Evolutionary conservation across 1,140 invertebrate genomes (phyloP), one percentile per base, ranked within the genome.

Genomic region (Drosophila rhopaloa): DNA sequence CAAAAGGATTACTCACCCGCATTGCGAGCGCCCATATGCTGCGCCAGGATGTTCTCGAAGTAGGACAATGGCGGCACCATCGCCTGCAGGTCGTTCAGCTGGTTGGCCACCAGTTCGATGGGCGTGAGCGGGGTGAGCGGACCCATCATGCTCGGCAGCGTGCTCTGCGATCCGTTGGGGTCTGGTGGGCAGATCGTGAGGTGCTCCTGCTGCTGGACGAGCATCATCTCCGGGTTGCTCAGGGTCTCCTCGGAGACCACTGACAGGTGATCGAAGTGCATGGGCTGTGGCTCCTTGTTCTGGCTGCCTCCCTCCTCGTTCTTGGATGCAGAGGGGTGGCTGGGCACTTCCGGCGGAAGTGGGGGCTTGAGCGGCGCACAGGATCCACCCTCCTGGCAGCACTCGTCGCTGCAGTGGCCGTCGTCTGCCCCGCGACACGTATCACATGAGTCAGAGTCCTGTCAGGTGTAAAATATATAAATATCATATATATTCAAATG

Each of bases 201-300:
- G 53, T 88, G 73, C 27, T 91, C 83, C 32, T 79, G 70, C 14
- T 77, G 84, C 37, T 83, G 88, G 6, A 44, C 63, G 47, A 60
- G 51, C 61, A 75, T 50, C 48, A 82, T 57, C 44, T 94, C 93
- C 78, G 94, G 94, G 89, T 95, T 93, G 56, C 93, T 94, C 61
- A 85, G 92, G 13, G 94, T 95, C 79, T 96, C 96, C 78, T 96
- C 96, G 1, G 95, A 95, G 1, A 97, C 96, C 1, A 96, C 94
- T 29, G 95, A 96, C 19, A 96, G 93, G 91, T 96, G 95, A 85
- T 97, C 96, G 81, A 96, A 96, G 72, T 95, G 95, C 57, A 94
- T 93, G 48, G 93, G 93, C 19, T 94, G 77, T 19, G 93, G 82
- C 80, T 91, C 73, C 50, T 79, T 92, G 1, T 81, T 71, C 3